These are phyloP conservation scores for Ispidina picta DNA, from an alignment of 2,797 vertebrate species.

Conservation along the genomic window DNA sequence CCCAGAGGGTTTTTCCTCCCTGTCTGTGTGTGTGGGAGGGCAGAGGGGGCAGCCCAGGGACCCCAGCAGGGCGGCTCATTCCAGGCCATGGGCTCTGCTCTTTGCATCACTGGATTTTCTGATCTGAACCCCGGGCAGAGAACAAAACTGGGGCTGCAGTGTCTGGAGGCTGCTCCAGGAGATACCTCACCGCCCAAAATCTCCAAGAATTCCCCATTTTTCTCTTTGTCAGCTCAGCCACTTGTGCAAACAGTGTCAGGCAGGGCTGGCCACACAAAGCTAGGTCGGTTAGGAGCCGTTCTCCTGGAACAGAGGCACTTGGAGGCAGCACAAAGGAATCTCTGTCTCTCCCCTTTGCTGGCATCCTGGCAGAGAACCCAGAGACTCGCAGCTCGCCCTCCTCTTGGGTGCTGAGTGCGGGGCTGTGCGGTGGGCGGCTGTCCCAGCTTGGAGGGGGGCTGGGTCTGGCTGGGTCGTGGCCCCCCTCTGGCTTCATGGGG, in stretches of 20 bases:
- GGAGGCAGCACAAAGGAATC: conserved; percentile 66
- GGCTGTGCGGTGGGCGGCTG: not conserved
- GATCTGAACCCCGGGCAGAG: not conserved
- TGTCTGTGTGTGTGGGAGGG: rapidly evolving
- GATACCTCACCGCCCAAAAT: conserved; percentile 43
- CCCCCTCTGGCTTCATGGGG: rapidly evolving
- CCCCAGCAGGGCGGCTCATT: rapidly evolving
- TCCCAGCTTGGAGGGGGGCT: rapidly evolving
- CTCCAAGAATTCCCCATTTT: conserved; percentile 13
- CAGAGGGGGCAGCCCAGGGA: not conserved
- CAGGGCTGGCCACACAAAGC: conserved; percentile 46
- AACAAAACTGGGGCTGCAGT: not conserved
- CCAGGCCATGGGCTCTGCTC: not conserved
- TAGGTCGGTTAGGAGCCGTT: conserved; percentile 15
- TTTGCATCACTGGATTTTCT: not conserved
- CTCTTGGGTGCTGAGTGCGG: not conserved
- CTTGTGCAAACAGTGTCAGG: conserved; percentile 6
- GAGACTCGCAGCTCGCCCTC: conserved; percentile 39
- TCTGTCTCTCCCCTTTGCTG: conserved; percentile 54
- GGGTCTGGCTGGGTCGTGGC: rapidly evolving
- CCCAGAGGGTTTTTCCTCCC: not conserved
- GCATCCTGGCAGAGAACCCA: conserved; percentile 68
- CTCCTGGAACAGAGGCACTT: conserved; percentile 47
- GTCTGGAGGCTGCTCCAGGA: not conserved
- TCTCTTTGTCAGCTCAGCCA: conserved; percentile 18